Percentiles rank a stretch among this genome's conserved stretches.
phyloP scores from a whole-genome alignment of 2,113 vertebrate species.

The Poecile atricapillus region DNA sequence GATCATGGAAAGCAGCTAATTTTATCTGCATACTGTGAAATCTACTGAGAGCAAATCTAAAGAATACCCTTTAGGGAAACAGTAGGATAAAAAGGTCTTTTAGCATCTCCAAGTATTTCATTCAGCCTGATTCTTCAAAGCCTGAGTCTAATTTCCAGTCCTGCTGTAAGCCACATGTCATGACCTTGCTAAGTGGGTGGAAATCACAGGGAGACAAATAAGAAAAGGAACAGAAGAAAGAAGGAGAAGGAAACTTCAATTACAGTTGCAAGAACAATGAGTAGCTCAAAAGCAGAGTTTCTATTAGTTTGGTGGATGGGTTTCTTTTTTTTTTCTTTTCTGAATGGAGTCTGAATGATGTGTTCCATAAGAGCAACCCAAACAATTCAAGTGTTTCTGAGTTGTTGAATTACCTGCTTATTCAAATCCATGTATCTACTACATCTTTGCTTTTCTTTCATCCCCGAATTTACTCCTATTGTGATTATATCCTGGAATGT shows the following conservation, averaged over 20 bases:
- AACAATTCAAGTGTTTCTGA: background rate
- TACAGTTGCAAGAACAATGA: background rate
- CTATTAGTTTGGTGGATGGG: background rate
- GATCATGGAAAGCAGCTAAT: background rate
- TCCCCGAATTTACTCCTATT: background rate
- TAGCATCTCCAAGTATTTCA: background rate
- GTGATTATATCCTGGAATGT: background rate
- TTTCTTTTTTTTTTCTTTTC: background rate
- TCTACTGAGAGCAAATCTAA: background rate
- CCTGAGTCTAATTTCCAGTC: slow-evolving; percentile 7
- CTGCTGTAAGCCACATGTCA: background rate
- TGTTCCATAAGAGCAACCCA: background rate
- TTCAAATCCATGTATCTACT: background rate
- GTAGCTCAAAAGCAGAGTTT: background rate
- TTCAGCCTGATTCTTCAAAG: slow-evolving; percentile 22
- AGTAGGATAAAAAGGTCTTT: background rate
- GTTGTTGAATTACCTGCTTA: background rate
- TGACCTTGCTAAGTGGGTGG: slow-evolving; percentile 22
- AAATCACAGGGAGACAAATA: slow-evolving; percentile 17
- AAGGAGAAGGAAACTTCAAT: background rate
- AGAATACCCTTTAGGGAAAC: background rate
- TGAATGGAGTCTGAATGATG: background rate
- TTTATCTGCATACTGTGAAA: background rate
- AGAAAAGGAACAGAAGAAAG: slow-evolving; percentile 10
- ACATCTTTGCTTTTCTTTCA: background rate